Evolutionary conservation across 2,888 invertebrate species (phyloP), one percentile per base, ranked within the genome.

Genomic region (Eutolmus rufibarbis): DNA sequence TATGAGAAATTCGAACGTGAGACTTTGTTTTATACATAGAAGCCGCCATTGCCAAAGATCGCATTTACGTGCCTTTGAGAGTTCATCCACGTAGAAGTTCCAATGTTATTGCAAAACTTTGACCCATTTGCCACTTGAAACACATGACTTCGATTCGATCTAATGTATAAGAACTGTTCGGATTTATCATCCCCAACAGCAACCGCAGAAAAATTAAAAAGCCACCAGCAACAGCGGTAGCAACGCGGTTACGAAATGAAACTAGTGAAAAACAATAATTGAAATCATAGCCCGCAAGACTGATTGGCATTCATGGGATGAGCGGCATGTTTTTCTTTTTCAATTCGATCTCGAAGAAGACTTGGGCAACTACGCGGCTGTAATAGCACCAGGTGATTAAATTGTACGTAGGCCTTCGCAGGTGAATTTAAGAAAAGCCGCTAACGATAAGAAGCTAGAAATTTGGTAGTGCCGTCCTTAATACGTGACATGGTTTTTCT

Each of bases 21-120:
- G 66, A 23, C 28, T 66, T 23, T 23, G 8, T 23, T 14, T 46
- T 4, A 2, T 12, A 12, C 28, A 28, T 66, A 23, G 66, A 66
- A 76, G 16, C 81, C 34, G 40, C 37, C 84, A 84, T 81, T 81
- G 81, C 81, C 56, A 56, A 84, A 66, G n/a, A 81, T 5, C 40
- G 37, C 51, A n/a, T n/a, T 19, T 51, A 77, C 77, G 9, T 37
- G 77, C 34, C 74, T 84, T 84, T 84, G 66, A 40, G 66, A 37
- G 84, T 74, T 81, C 66, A 74, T 84, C 84, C 84, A 84, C 84
- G 84, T 84, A 84, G 51, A 28, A 16, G 31, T 40, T 40, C 40
- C 84, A 84, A 84, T 84, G 84, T 31, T 84, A 28, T 37, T 84
- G 19, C 66, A 74, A 74, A 84, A 43, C 84, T 84, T 84, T 84